Base-by-base conservation (phyloP, 2,797 vertebrate species). In the Sebastes kiyomatsui region DNA sequence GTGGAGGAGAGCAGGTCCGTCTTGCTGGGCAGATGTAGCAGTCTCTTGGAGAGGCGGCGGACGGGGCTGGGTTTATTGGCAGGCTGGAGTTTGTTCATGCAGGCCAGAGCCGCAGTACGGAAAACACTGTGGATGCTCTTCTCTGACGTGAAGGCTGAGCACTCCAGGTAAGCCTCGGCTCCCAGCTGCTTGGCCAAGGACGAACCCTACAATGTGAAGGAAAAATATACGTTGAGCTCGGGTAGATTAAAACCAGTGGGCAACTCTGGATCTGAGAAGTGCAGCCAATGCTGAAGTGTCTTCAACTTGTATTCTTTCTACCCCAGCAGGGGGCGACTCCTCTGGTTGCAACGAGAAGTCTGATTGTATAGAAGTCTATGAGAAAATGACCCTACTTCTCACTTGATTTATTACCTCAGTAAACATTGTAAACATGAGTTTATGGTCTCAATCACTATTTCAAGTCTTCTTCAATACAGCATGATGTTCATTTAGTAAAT, bases 91-190 rank as follows among this genome's bases (percentile, higher is more conserved):
- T 96, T 97, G 94, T 95, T 97, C 82, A 97, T 94, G 91, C 97
- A 98, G 86, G 97, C 94, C 72, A 94, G 90, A 5, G 97, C 97
- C 0, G 96, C 97, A 0, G 90, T 96, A 77, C 98, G 96, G 90
- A 99, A 99, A 85, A 98, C 96, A 73, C 97, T 98, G 93, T 98
- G 97, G 79, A 99, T 96, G 60, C 98, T 99, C 84, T 98, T 99
- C 88, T 99, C 98, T 0, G 98, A 99, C 0, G 98, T 99, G 93
- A 99, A 99, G 7, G 98, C 98, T 0, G 98, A 99, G 77, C 98
- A 98, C 90, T 99, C 98, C 92, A 99, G 93, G 93, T 98, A 99
- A 1, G 95, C 91, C 89, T 98, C 97, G 0, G 97, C 97, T 56
- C 97, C 97, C 33, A 98, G 77, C 90, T 99, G 98, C 91, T 97